Base-by-base conservation (phyloP, 2,797 vertebrate species). In the Cheirogaleus major region DNA sequence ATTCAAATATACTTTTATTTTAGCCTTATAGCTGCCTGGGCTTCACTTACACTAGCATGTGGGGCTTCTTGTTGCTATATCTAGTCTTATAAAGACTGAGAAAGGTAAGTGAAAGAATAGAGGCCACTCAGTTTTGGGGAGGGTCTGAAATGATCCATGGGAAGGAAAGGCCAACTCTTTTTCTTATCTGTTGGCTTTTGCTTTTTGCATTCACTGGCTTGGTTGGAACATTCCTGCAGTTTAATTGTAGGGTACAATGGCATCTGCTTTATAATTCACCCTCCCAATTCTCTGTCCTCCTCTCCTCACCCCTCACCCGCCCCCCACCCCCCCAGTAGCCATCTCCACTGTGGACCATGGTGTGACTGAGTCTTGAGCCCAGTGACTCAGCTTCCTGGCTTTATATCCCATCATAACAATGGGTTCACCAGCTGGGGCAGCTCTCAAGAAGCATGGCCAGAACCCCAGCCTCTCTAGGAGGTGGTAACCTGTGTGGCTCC, bases 321-420 rank as follows among this genome's bases (percentile, higher is more conserved):
- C 13, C 7, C 30, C 43, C 32, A n/a, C 17, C 27, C 12, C 4
- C 12, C 3, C 22, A 63, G 0, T 57, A 59, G 82, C 55, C 23
- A 12, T 91, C 87, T 89, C 59, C 78, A 81, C 43, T 59, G 32
- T 82, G 72, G 82, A 82, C 80, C 35, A 9, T 87, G 72, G 52
- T 0, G 0, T 43, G 63, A 81, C 79, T 88, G 81, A 80, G 32
- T 73, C 89, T 65, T 84, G 65, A 96, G 89, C 78, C 41, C 59
- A 88, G 32, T 72, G 93, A 88, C 41, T 83, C 79, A 89, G 23
- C 79, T 95, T 95, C 81, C 85, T 89, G 82, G 59, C 88, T 93
- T 94, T 83, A n/a, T 82, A 73, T 91, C 75, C 81, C 76, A 18
- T 76, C 70, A 45, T 20, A 93, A 70, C 65, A 89, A 0, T 91